Evolutionary conservation across 1,140 invertebrate species (phyloP).

Genomic region (Pantala flavescens): DNA sequence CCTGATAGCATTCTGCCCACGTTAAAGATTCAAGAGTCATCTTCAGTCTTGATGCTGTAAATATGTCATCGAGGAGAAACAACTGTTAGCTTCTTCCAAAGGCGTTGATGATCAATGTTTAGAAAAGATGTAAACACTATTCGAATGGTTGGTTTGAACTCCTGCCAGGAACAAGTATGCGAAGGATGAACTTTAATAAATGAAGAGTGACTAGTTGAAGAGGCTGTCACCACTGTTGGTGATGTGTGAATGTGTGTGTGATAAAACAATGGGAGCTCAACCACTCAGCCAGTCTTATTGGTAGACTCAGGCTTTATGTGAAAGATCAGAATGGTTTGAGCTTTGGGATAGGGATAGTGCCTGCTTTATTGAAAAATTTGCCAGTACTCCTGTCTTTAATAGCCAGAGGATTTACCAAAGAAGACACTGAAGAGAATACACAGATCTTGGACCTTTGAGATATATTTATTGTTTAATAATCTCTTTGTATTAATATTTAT

Average conservation of each 20-base stretch:
- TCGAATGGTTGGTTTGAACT: no score
- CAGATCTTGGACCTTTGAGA: not conserved
- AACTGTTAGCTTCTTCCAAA: not conserved
- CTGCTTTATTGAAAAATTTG: not conserved
- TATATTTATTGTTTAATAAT: slow-evolving; percentile 6
- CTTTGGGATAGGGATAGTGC: not conserved
- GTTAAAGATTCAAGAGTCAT: not conserved
- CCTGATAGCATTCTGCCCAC: slow-evolving; percentile 41
- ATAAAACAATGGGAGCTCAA: not conserved
- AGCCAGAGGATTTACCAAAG: slow-evolving; percentile 5
- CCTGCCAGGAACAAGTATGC: no score
- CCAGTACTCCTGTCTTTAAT: slow-evolving; percentile 9
- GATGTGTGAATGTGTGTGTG: not conserved
- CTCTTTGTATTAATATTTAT: slow-evolving; percentile 1
- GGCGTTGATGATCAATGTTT: not conserved
- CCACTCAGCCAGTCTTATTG: not conserved
- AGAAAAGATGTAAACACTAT: no score
- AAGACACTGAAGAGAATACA: not conserved
- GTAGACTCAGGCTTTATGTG: not conserved
- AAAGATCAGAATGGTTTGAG: not conserved
- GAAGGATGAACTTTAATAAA: no score
- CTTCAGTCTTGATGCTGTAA: not conserved
- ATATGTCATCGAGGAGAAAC: not conserved
- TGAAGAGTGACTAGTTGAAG: no score
- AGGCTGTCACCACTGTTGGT: no score